Evolutionary conservation across 2,797 vertebrate genomes (phyloP).

Genomic region (Lepus oiostolus): DNA sequence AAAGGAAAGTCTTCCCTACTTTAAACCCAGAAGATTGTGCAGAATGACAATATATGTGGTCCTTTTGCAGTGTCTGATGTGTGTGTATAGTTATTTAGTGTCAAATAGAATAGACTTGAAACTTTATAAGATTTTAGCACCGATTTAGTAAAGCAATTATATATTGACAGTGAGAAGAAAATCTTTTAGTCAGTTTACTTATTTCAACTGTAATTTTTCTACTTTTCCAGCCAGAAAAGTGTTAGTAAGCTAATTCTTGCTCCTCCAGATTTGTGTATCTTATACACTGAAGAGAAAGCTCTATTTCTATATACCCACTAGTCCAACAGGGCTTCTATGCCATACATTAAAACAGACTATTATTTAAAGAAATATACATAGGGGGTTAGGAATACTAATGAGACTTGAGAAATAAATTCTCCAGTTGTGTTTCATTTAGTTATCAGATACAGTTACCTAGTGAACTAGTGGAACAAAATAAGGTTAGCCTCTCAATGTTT

Average conservation of each 20-base stretch:
- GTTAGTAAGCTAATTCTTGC: constrained; percentile 62
- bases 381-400: constrained; percentile 52
- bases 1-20: constrained; percentile 6
- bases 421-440: constrained; percentile 71
- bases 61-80: not conserved
- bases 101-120: constrained; percentile 23
- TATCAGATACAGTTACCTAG: constrained; percentile 71
- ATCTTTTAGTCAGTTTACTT: constrained; percentile 6
- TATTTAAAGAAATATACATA: constrained; percentile 72
- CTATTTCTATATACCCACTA: constrained; percentile 12
- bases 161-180: constrained; percentile 13
- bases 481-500: constrained; percentile 67
- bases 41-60: constrained; percentile 26
- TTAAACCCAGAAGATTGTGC: not conserved
- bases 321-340: not conserved
- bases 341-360: constrained; percentile 49
- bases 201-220: constrained; percentile 40
- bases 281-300: constrained; percentile 53
- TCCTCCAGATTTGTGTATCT: constrained; percentile 61
- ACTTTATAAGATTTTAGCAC: constrained; percentile 47
- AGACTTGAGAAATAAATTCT: constrained; percentile 74
- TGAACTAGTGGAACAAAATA: constrained; percentile 73
- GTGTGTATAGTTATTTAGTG: not conserved
- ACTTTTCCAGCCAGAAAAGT: constrained; percentile 51
- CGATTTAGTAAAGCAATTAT: not conserved